These are phyloP conservation scores for Luperina nickerlii DNA, from an alignment of 2,888 invertebrate species.

Conservation along the genomic window DNA sequence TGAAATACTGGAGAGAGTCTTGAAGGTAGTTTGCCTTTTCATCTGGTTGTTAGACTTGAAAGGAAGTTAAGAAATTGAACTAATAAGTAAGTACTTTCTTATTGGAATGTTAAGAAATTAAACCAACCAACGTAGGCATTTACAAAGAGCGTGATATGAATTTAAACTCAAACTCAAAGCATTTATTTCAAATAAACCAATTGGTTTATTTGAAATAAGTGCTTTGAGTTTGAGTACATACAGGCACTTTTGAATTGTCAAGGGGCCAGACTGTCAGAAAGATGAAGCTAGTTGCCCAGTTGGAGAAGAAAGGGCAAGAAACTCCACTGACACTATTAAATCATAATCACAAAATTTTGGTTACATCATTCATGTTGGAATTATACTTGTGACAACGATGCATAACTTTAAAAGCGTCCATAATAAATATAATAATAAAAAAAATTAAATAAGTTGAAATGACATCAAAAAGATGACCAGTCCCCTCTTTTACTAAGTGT, in stretches of 20 bases:
- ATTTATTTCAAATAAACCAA: neutral
- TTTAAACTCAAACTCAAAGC: neutral
- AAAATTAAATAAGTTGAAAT: neutral
- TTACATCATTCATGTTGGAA: too few relatives aligned
- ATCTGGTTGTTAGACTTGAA: conserved; percentile 18
- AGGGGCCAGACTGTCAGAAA: neutral
- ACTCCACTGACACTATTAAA: too few relatives aligned
- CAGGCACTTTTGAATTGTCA: neutral
- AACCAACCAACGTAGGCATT: neutral
- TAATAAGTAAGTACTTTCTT: conserved; percentile 10
- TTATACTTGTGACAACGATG: too few relatives aligned
- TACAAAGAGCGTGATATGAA: conserved; percentile 1
- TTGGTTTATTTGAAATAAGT: too few relatives aligned
- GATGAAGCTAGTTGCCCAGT: neutral
- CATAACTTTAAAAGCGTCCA: too few relatives aligned
- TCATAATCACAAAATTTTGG: too few relatives aligned
- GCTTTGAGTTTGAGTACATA: too few relatives aligned
- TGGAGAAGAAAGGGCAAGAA: too few relatives aligned
- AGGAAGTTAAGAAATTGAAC: conserved; percentile 24
- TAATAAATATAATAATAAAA: neutral
- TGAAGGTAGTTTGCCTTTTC: conserved; percentile 42
- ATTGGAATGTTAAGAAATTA: conserved; percentile 10
- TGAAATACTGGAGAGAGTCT: conserved; percentile 17
- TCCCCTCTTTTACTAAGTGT: neutral
- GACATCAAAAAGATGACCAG: too few relatives aligned